phyloP scores from a whole-genome alignment of 2,797 vertebrate species.

The Ctenopoma kingsleyae region DNA sequence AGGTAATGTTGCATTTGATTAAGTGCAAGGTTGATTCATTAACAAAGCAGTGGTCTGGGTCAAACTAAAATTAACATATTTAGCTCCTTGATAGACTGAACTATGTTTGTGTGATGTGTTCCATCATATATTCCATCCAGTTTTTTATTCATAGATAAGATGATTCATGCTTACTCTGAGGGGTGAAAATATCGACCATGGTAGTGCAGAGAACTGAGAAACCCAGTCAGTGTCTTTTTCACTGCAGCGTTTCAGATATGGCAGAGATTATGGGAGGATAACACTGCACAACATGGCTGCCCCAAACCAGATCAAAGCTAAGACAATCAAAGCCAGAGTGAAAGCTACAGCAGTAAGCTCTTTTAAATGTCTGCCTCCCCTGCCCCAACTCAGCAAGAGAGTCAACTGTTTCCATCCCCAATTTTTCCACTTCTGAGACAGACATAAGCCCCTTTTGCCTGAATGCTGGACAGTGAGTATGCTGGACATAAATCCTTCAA shows the following conservation, averaged over 20 bases:
- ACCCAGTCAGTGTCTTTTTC: constrained; percentile 64
- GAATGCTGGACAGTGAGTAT: constrained; percentile 62
- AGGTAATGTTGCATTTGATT: constrained; percentile 69
- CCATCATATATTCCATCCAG: constrained; percentile 20
- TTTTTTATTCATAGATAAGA: constrained; percentile 53
- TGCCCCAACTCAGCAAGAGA: constrained; percentile 50
- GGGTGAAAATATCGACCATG: constrained; percentile 42
- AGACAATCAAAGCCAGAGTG: constrained; percentile 85
- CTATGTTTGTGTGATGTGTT: neutral
- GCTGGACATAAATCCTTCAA: constrained; percentile 77
- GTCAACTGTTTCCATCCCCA: constrained; percentile 71
- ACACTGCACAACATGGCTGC: constrained; percentile 79
- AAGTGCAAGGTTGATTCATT: constrained; percentile 57
- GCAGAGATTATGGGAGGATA: constrained; percentile 80
- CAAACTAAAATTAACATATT: constrained; percentile 31
- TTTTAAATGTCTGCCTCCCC: constrained; percentile 77
- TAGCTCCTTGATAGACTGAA: constrained; percentile 17
- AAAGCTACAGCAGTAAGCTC: constrained; percentile 82
- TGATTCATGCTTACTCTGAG: constrained; percentile 45
- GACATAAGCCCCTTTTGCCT: constrained; percentile 61
- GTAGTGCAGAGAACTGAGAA: constrained; percentile 39
- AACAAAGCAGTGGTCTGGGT: constrained; percentile 40
- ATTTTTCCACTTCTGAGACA: constrained; percentile 63
- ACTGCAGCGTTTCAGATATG: constrained; percentile 70
- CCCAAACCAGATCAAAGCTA: constrained; percentile 83